Evolutionary conservation across 2,797 vertebrate genomes (phyloP).

Genomic region (Microctenopoma stevenorrisi): DNA sequence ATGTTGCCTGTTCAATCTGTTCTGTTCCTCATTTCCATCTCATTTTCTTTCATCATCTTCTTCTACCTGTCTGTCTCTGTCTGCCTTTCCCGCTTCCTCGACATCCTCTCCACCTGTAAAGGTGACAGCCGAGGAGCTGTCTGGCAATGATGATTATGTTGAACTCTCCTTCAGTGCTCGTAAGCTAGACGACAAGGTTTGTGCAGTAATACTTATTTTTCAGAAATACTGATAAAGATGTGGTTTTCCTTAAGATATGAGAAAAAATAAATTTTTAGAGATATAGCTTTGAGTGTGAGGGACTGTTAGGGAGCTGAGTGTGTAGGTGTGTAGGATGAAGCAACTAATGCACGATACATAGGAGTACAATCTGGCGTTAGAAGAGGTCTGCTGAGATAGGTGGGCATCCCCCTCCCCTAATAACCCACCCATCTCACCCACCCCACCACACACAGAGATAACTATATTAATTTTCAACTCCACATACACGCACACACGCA

Average conservation of each 20-base stretch:
- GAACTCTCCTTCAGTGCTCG: constrained; percentile 97
- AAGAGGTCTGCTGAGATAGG: constrained; percentile 52
- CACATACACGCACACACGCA: constrained; percentile 41
- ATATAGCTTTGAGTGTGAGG: constrained; percentile 17
- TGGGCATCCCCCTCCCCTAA: constrained; percentile 31
- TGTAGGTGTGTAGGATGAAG: constrained; percentile 26
- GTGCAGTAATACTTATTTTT: constrained; percentile 25
- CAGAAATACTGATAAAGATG: background rate
- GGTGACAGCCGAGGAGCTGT: constrained; percentile 97
- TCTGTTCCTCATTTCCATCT: constrained; percentile 69
- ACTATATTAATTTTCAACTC: constrained; percentile 74
- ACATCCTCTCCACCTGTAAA: constrained; percentile 53
- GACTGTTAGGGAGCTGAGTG: constrained; percentile 12
- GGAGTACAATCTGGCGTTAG: constrained; percentile 56
- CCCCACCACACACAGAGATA: constrained; percentile 60
- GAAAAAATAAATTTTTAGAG: constrained; percentile 22
- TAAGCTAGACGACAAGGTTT: constrained; percentile 98
- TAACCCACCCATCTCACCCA: constrained; percentile 56
- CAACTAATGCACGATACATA: constrained; percentile 48
- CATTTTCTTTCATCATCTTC: constrained; percentile 57
- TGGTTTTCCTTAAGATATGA: constrained; percentile 21
- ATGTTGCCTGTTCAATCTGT: constrained; percentile 57
- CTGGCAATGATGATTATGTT: constrained; percentile 97
- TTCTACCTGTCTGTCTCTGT: background rate
- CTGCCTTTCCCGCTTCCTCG: constrained; percentile 1